Conservation (phyloP, 2,113 vertebrate species). For the Lepus europaeus region DNA sequence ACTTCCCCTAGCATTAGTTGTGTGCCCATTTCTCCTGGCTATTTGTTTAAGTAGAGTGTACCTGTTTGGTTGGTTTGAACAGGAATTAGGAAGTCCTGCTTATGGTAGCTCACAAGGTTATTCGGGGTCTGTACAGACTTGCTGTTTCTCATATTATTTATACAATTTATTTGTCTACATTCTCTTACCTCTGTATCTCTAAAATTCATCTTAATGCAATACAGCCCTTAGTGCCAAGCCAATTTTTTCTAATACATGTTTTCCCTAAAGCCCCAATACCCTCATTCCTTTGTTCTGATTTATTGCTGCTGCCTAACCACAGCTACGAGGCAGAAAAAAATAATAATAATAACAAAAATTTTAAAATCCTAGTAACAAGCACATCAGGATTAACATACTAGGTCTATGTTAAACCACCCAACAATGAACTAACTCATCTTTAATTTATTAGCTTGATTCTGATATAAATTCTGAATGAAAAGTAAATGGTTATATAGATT, state of each 20-base stretch:
- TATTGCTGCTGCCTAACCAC: slow-evolving; percentile 85
- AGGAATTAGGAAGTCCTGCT: slow-evolving; percentile 74
- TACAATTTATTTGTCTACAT: slow-evolving; percentile 80
- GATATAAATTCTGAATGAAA: slow-evolving; percentile 78
- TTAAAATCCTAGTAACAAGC: slow-evolving; percentile 73
- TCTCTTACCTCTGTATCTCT: slow-evolving; percentile 83
- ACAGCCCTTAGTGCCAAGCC: slow-evolving; percentile 83
- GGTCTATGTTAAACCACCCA: slow-evolving; percentile 75
- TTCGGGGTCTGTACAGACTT: slow-evolving; percentile 75
- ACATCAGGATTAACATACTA: slow-evolving; percentile 81
- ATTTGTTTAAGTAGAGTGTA: slow-evolving; percentile 68
- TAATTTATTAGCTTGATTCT: slow-evolving; percentile 85
- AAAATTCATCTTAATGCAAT: slow-evolving; percentile 83
- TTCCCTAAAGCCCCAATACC: slow-evolving; percentile 82
- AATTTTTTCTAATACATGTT: slow-evolving; percentile 86
- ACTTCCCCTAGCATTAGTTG: slow-evolving; percentile 59
- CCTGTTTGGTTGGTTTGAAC: slow-evolving; percentile 72
- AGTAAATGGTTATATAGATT: slow-evolving; percentile 75
- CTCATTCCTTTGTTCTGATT: slow-evolving; percentile 87
- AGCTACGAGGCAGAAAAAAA: slow-evolving; percentile 79
- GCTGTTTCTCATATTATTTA: slow-evolving; percentile 81
- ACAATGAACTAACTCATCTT: slow-evolving; percentile 76
- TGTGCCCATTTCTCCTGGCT: slow-evolving; percentile 68
- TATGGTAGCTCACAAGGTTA: slow-evolving; percentile 69
- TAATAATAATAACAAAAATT: slow-evolving; percentile 79